Percentiles rank a stretch among this genome's conserved stretches.
These are phyloP conservation scores for Umimayanthus chanpuru DNA, from an alignment of 92 coral and sea anemone genomes.

Conservation along the genomic window DNA sequence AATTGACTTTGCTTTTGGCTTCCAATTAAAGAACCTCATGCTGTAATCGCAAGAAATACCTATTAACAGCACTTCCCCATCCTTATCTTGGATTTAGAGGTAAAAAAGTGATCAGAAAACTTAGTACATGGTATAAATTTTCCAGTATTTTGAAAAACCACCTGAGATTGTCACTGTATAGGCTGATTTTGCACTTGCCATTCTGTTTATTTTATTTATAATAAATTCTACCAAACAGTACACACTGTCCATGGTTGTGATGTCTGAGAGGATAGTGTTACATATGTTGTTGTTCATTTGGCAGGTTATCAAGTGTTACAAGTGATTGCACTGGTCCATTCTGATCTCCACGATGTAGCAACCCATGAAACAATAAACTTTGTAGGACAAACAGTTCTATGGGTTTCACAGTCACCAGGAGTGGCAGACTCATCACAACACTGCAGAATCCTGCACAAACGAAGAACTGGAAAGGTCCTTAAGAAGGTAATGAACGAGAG, in stretches of 20 bases:
- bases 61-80: too few relatives aligned
- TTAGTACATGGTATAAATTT: too few relatives aligned
- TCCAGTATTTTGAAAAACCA: too few relatives aligned
- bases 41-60: too few relatives aligned
- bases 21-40: too few relatives aligned
- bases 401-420: background rate
- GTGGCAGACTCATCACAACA: background rate
- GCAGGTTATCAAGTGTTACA: conserved; percentile 31
- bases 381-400: conserved; percentile 29
- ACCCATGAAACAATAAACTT: conserved; percentile 24
- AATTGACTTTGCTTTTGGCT: too few relatives aligned
- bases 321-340: conserved; percentile 23
- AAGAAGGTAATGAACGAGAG: conserved; percentile 10
- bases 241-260: background rate
- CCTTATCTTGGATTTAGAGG: too few relatives aligned
- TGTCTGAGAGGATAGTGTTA: background rate
- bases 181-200: too few relatives aligned
- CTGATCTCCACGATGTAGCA: conserved; percentile 32
- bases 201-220: too few relatives aligned
- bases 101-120: too few relatives aligned
- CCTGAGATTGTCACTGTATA: too few relatives aligned
- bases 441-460: conserved; percentile 38
- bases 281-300: background rate
- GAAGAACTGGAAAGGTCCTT: conserved; percentile 40
- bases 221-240: background rate